A percentile compares a stretch with the other conserved stretches of the same genome.
phyloP scores from a whole-genome alignment of 1,140 invertebrate species.

The Zaprionus nigranus region DNA sequence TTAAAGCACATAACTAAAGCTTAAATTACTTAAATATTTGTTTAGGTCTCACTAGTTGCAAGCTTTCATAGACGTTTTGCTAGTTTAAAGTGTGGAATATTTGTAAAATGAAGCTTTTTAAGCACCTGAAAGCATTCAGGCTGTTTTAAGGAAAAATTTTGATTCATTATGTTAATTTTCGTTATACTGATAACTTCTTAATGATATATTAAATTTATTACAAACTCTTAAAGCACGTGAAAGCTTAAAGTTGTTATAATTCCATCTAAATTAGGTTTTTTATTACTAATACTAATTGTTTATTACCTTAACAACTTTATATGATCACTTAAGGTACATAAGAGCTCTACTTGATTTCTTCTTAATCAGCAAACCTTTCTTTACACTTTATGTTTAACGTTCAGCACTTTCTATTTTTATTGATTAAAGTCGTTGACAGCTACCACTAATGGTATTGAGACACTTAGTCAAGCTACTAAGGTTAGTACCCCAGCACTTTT shows the following conservation, averaged over 20 bases:
- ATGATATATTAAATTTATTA: accelerated
- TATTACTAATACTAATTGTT: background rate
- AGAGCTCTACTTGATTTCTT: background rate
- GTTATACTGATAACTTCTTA: no score
- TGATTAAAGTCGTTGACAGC: background rate
- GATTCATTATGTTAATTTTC: no score
- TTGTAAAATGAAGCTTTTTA: background rate
- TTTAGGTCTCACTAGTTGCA: no score
- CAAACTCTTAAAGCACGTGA: background rate
- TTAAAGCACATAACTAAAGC: background rate
- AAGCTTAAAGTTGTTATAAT: no score
- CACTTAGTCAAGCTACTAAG: conserved; percentile 1
- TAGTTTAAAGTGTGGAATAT: background rate
- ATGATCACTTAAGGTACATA: background rate
- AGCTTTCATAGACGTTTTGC: no score
- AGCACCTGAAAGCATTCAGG: background rate
- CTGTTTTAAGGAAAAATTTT: background rate
- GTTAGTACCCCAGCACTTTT: conserved; percentile 2
- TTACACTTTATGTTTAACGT: background rate
- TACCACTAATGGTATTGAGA: conserved; percentile 8
- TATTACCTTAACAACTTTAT: background rate
- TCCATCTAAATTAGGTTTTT: no score
- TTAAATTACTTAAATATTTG: background rate
- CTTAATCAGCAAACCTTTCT: background rate
- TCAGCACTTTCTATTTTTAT: background rate